These are phyloP conservation scores for Pseudomyrmex pallidus DNA, from an alignment of 1,140 invertebrate genomes.

Conservation along the genomic window DNA sequence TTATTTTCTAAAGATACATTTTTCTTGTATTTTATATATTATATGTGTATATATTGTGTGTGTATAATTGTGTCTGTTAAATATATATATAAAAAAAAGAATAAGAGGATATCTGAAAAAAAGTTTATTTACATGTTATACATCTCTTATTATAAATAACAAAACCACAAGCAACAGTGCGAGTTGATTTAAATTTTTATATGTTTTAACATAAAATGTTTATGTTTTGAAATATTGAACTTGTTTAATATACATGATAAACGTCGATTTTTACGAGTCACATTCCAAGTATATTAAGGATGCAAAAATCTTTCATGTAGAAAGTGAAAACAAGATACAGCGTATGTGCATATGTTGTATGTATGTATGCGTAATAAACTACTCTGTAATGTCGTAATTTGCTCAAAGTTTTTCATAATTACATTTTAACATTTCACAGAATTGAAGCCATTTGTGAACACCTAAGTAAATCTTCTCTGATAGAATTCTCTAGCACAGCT, in stretches of 20 bases:
- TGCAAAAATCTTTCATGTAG: slow-evolving; percentile 18
- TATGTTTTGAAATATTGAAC: neutral
- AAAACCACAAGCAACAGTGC: slow-evolving; percentile 27
- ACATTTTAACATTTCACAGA: slow-evolving; percentile 52
- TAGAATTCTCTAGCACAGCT: slow-evolving; percentile 29
- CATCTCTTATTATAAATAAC: slow-evolving; percentile 31
- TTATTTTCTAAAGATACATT: slow-evolving; percentile 43
- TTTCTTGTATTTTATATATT: slow-evolving; percentile 16
- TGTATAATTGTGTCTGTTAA: slow-evolving; percentile 14
- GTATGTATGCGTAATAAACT: slow-evolving; percentile 11
- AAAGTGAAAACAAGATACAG: slow-evolving; percentile 18
- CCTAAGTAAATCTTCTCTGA: slow-evolving; percentile 38
- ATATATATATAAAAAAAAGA: neutral
- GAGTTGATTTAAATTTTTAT: slow-evolving; percentile 1
- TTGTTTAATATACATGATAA: neutral
- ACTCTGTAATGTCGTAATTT: neutral
- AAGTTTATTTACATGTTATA: slow-evolving; percentile 51
- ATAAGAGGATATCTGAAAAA: slow-evolving; percentile 34
- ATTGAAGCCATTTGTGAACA: slow-evolving; percentile 32
- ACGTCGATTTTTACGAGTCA: slow-evolving; percentile 18
- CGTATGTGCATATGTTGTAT: slow-evolving; percentile 4
- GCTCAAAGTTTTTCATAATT: slow-evolving; percentile 30
- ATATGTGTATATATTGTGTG: slow-evolving; percentile 12
- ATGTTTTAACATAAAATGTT: slow-evolving; percentile 2
- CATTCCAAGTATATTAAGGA: slow-evolving; percentile 33